Evolutionary conservation across 1,140 invertebrate species (phyloP).

Genomic region (Drosophila sturtevanti): DNA sequence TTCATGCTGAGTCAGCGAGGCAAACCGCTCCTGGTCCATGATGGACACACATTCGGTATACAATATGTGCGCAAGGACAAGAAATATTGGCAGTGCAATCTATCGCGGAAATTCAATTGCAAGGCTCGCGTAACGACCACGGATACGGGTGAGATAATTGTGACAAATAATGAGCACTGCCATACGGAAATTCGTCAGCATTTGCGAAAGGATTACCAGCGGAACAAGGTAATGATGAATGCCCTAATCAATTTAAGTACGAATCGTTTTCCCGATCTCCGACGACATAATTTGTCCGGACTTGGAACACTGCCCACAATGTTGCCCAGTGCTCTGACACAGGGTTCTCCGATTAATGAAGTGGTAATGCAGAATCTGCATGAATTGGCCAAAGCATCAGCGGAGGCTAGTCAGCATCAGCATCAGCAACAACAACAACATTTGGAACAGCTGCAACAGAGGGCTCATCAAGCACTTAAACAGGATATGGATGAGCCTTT

Average conservation of each 20-base stretch:
- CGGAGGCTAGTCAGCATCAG: conserved; percentile 57
- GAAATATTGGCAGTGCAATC: conserved; percentile 83
- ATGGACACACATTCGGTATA: conserved; percentile 82
- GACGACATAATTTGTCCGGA: conserved; percentile 53
- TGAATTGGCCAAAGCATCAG: conserved; percentile 66
- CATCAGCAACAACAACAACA: conserved; percentile 34
- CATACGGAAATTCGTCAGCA: conserved; percentile 82
- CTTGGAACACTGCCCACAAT: conserved; percentile 38
- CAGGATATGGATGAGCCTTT: conserved; percentile 62
- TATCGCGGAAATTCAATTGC: conserved; percentile 82
- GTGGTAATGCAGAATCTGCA: conserved; percentile 68
- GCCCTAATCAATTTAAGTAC: conserved; percentile 74
- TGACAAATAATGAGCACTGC: conserved; percentile 82
- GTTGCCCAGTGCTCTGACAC: conserved; percentile 45
- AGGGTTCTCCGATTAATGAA: conserved; percentile 61
- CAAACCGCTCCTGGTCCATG: conserved; percentile 81
- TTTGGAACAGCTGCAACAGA: conserved; percentile 37
- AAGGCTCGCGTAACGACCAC: conserved; percentile 82
- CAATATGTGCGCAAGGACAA: conserved; percentile 83
- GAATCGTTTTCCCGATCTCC: conserved; percentile 47
- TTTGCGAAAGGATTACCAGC: conserved; percentile 81
- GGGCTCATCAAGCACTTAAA: conserved; percentile 40
- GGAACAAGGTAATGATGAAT: conserved; percentile 82
- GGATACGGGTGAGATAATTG: conserved; percentile 82
- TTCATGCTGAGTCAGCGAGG: conserved; percentile 82